A percentile compares a stretch with the other conserved stretches of the same genome.
Conservation (phyloP, 2,888 invertebrate species). For the Oscheius sp. region DNA sequence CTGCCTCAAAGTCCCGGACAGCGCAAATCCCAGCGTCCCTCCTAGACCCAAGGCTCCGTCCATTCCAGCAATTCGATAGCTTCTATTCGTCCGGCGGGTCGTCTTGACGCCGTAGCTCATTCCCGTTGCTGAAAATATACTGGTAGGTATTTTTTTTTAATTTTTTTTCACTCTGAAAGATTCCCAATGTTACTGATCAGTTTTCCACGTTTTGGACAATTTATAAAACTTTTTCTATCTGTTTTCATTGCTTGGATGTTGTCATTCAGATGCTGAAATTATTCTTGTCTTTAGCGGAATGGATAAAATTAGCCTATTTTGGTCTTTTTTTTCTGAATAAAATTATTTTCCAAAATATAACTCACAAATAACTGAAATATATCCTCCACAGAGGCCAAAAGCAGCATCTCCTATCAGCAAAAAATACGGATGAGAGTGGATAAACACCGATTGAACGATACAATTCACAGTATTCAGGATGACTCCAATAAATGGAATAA, state of each 20-base stretch:
- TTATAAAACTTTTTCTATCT: too few species aligned
- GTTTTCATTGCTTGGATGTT: too few species aligned
- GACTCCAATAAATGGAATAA: slow-evolving; percentile 73
- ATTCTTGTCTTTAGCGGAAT: too few species aligned
- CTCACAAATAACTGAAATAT: slow-evolving; percentile 73
- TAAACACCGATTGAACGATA: slow-evolving; percentile 72
- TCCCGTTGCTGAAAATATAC: slow-evolving; percentile 62
- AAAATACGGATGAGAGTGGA: slow-evolving; percentile 64
- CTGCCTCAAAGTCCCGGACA: slow-evolving; percentile 73
- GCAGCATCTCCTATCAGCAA: slow-evolving; percentile 74
- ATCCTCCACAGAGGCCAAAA: slow-evolving; percentile 74
- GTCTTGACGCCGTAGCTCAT: slow-evolving; percentile 74
- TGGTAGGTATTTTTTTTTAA: too few species aligned
- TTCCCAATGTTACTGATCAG: too few species aligned
- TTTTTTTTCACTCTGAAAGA: too few species aligned
- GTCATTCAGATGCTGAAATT: too few species aligned
- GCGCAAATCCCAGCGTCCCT: slow-evolving; percentile 73
- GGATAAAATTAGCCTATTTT: neutral
- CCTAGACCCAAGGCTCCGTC: slow-evolving; percentile 74
- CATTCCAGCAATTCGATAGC: slow-evolving; percentile 72
- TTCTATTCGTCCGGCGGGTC: slow-evolving; percentile 65
- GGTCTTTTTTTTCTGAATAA: neutral
- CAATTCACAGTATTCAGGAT: slow-evolving; percentile 67
- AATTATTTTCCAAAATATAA: slow-evolving; percentile 2
- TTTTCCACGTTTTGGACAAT: too few species aligned